phyloP scores from a whole-genome alignment of 2,888 invertebrate genomes.

The Lumbricus terrestris region DNA sequence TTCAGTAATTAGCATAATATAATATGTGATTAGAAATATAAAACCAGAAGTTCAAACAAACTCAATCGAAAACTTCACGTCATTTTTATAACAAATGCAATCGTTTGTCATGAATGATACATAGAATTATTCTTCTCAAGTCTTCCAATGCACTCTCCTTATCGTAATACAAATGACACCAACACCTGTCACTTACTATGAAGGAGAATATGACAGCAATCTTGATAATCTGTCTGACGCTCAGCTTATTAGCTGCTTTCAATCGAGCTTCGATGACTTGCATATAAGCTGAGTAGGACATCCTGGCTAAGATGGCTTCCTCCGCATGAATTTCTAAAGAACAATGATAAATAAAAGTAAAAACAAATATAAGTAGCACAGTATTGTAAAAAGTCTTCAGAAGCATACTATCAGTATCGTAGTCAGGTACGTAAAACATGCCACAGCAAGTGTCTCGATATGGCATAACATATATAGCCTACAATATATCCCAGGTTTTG shows the following conservation, averaged over 20 bases:
- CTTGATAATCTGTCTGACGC: conserved; percentile 75
- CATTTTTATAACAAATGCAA: neutral
- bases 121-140: neutral
- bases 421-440: too few species aligned
- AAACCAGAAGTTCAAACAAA: neutral
- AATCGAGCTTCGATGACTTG: conserved; percentile 78
- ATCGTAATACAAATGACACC: neutral
- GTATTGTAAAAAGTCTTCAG: too few species aligned
- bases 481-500: too few species aligned
- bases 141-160: neutral
- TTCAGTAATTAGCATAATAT: neutral
- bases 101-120: neutral
- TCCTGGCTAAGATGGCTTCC: conserved; percentile 84
- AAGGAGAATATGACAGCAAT: conserved; percentile 82
- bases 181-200: conserved; percentile 66
- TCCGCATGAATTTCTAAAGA: conserved; percentile 70
- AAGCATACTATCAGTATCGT: too few species aligned
- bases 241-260: conserved; percentile 74
- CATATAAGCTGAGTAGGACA: conserved; percentile 90
- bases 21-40: neutral
- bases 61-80: neutral
- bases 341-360: neutral
- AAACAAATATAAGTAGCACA: neutral
- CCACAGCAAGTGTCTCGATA: too few species aligned
- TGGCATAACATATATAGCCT: too few species aligned